Evolutionary conservation across 2,797 vertebrate species (phyloP).

Genomic region (Coregonus ussuriensis): DNA sequence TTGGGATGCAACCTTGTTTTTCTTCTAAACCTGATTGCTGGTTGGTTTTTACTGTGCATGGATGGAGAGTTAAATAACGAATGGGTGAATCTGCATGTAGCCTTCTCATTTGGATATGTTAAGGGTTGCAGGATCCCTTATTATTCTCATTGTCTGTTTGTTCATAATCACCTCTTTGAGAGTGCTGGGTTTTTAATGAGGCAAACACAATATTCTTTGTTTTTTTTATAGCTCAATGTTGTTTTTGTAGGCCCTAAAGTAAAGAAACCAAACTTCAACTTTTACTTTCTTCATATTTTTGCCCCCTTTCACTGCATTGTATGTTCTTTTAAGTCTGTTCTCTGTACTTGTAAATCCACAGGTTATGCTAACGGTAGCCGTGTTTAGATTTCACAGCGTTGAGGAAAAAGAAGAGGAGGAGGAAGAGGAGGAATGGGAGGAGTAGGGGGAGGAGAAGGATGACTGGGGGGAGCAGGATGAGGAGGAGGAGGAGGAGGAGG

Average conservation of each 20-base stretch:
- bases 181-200: conserved; percentile 58
- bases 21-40: conserved; percentile 35
- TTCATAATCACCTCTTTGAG: conserved; percentile 44
- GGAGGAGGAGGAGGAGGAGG: neutral
- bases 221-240: conserved; percentile 14
- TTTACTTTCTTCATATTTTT: neutral
- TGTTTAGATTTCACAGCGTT: neutral
- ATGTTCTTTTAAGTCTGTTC: conserved; percentile 40
- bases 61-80: conserved; percentile 48
- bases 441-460: conserved; percentile 9
- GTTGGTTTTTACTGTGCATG: conserved; percentile 32
- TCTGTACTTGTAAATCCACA: conserved; percentile 45
- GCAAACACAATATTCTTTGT: conserved; percentile 46
- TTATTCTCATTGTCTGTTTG: conserved; percentile 57
- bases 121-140: conserved; percentile 47
- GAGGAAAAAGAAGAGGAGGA: neutral
- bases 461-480: neutral
- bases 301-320: conserved; percentile 26
- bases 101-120: conserved; percentile 52
- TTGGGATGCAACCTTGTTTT: conserved; percentile 22
- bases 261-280: conserved; percentile 44
- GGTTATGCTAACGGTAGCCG: conserved; percentile 26
- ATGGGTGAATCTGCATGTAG: conserved; percentile 52
- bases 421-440: neutral
- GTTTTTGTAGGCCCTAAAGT: conserved; percentile 43